Percentiles rank a stretch among this genome's conserved stretches.
These are phyloP conservation scores for Chloropsis cyanopogon DNA, from an alignment of 2,113 vertebrate species.

Conservation along the genomic window DNA sequence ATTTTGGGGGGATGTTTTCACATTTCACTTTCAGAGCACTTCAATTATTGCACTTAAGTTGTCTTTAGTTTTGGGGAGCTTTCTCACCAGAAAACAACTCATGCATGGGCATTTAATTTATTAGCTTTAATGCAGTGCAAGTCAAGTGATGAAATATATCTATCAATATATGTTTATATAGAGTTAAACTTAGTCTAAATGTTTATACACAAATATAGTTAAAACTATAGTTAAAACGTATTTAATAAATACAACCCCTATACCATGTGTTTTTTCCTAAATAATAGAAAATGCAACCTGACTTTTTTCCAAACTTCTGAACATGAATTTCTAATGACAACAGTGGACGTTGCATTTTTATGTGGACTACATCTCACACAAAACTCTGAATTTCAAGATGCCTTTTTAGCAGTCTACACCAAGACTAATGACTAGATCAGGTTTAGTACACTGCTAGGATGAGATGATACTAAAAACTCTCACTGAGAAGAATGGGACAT, in stretches of 20 bases:
- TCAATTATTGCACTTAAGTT: not conserved
- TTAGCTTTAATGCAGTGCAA: not conserved
- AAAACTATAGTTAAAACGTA: not conserved
- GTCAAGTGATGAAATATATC: not conserved
- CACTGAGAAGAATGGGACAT: not conserved
- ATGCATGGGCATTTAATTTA: not conserved
- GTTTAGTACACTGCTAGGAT: not conserved
- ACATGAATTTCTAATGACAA: not conserved
- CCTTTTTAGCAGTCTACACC: not conserved
- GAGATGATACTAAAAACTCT: not conserved
- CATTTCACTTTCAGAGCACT: not conserved
- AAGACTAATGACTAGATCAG: not conserved
- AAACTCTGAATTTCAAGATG: not conserved
- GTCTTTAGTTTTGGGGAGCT: not conserved
- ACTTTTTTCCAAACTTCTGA: not conserved
- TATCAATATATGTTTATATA: not conserved
- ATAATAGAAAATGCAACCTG: not conserved
- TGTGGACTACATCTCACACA: not conserved
- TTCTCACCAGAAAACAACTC: not conserved
- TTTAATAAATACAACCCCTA: not conserved
- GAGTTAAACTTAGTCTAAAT: not conserved
- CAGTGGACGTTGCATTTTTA: not conserved
- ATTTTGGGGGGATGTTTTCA: not conserved
- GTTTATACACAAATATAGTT: not conserved
- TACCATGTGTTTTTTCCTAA: not conserved